phyloP scores from a whole-genome alignment of 1,140 invertebrate species.

The Wasmannia auropunctata region DNA sequence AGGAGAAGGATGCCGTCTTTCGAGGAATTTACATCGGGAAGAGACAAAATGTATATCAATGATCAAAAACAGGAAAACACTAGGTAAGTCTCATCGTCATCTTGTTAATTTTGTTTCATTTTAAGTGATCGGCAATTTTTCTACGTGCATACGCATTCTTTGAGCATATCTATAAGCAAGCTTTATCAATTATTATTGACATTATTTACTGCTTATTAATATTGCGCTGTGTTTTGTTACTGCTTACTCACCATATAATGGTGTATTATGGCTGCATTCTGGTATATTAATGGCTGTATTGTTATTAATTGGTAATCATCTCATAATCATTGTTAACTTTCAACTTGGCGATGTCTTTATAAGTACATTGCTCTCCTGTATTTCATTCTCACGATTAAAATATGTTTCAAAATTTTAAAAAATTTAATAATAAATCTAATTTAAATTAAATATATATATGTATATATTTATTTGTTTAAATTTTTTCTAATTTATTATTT shows the following conservation, averaged over 20 bases:
- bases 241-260: conserved; percentile 35
- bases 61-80: conserved; percentile 36
- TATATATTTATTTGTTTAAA: too few relatives aligned
- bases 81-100: conserved; percentile 34
- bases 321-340: conserved; percentile 19
- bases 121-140: background rate
- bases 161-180: conserved; percentile 5
- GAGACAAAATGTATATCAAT: background rate
- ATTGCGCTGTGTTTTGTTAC: conserved; percentile 25
- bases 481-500: background rate
- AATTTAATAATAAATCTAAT: background rate
- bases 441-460: background rate
- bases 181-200: background rate
- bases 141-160: background rate
- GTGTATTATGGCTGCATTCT: conserved; percentile 15
- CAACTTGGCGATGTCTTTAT: conserved; percentile 1
- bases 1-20: conserved; percentile 50
- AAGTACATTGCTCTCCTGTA: background rate
- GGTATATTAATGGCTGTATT: too few relatives aligned
- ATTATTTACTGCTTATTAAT: conserved; percentile 42
- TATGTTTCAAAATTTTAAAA: background rate
- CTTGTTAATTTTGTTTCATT: background rate
- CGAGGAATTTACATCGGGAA: conserved; percentile 3
- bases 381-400: background rate
- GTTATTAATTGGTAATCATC: conserved; percentile 53